phyloP scores from a whole-genome alignment of 2,113 vertebrate genomes.

The Stigmatopora argus region DNA sequence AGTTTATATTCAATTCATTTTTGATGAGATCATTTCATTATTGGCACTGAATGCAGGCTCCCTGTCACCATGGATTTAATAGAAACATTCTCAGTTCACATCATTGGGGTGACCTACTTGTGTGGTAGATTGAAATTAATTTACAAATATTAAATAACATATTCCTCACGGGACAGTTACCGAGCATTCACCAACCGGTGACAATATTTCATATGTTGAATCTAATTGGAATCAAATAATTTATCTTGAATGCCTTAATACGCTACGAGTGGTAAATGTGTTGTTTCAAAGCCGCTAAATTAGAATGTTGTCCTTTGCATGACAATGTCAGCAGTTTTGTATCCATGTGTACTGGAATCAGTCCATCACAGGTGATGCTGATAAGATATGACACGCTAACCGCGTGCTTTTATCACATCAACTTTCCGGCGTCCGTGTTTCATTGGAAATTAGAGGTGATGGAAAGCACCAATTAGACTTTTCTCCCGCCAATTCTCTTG shows the following conservation, averaged over 20 bases:
- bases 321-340: slow-evolving; percentile 5
- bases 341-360: slow-evolving; percentile 29
- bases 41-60: neutral
- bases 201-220: neutral
- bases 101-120: neutral
- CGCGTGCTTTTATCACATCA: slow-evolving; percentile 43
- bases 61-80: neutral
- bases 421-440: slow-evolving; percentile 29
- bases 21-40: neutral
- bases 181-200: neutral
- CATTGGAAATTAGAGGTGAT: slow-evolving; percentile 44
- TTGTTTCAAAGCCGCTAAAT: slow-evolving; percentile 13
- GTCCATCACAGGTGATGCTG: slow-evolving; percentile 35
- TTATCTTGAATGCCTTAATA: neutral
- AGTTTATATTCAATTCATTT: neutral
- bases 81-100: neutral
- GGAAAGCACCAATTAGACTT: slow-evolving; percentile 34
- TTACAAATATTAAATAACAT: neutral
- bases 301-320: slow-evolving; percentile 1
- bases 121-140: neutral
- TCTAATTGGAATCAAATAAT: neutral
- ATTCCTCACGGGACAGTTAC: neutral
- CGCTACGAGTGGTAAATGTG: slow-evolving; percentile 5
- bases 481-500: slow-evolving; percentile 37
- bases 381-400: slow-evolving; percentile 38